These are phyloP conservation scores for Pedetes capensis DNA, from an alignment of 2,113 vertebrate genomes.

Conservation along the genomic window DNA sequence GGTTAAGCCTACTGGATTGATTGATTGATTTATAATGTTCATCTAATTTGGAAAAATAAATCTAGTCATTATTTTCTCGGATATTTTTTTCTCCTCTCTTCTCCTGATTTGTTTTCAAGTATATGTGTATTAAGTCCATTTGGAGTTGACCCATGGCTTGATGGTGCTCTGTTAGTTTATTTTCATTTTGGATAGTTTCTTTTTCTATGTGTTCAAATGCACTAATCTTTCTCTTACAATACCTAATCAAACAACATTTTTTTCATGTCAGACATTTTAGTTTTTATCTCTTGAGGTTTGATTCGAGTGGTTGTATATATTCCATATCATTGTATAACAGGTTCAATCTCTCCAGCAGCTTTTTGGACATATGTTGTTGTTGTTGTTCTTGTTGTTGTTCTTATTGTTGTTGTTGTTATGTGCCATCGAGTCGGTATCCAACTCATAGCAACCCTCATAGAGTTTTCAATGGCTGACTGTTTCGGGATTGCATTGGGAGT, in stretches of 20 bases:
- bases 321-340: background rate
- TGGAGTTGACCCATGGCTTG: background rate
- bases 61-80: background rate
- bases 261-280: background rate
- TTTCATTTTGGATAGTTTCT: background rate
- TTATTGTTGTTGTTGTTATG: too few species aligned
- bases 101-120: background rate
- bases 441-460: too few species aligned
- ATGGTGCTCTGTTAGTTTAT: background rate
- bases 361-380: background rate
- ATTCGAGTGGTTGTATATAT: background rate
- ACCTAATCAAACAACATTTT: background rate
- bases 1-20: background rate
- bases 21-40: background rate
- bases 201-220: background rate
- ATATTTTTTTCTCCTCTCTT: background rate
- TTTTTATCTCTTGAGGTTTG: background rate
- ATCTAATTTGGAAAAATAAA: background rate
- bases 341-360: background rate
- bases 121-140: background rate
- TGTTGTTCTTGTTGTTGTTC: too few species aligned
- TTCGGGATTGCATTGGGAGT: too few species aligned
- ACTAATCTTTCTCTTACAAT: background rate
- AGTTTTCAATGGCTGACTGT: too few species aligned
- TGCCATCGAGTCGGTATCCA: too few species aligned